phyloP scores from a whole-genome alignment of 2,113 vertebrate genomes.

The Centropristis striata region DNA sequence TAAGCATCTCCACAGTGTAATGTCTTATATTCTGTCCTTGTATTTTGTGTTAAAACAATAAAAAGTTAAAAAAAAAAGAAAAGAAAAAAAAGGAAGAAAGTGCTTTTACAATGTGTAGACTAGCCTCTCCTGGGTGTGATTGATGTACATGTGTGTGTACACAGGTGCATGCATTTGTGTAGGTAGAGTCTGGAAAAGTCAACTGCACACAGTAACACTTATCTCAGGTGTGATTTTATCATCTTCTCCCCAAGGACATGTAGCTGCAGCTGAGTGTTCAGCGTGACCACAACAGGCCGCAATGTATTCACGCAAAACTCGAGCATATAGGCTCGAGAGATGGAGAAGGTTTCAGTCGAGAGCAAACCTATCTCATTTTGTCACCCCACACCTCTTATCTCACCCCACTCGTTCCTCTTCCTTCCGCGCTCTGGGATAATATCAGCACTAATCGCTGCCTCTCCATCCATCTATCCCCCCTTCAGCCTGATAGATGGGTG shows the following conservation, averaged over 20 bases:
- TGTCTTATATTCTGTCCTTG: too few relatives aligned
- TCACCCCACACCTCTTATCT: constrained; percentile 64
- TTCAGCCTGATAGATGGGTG: constrained; percentile 25
- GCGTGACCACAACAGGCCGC: constrained; percentile 14
- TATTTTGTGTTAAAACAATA: too few relatives aligned
- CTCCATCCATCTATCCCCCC: constrained; percentile 52
- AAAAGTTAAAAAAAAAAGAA: too few relatives aligned
- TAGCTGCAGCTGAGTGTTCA: constrained; percentile 33
- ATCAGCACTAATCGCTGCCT: constrained; percentile 63
- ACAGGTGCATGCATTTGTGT: constrained; percentile 39
- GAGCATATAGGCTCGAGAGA: constrained; percentile 15
- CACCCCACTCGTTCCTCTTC: constrained; percentile 40
- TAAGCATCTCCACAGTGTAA: too few relatives aligned
- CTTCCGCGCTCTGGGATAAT: constrained; percentile 48
- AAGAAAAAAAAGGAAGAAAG: too few relatives aligned
- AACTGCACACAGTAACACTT: constrained; percentile 68
- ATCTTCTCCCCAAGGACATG: constrained; percentile 58
- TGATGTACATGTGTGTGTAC: constrained; percentile 40
- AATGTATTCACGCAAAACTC: constrained; percentile 26
- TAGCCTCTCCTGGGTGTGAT: constrained; percentile 23
- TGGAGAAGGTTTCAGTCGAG: constrained; percentile 47
- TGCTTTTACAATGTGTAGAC: constrained; percentile 10
- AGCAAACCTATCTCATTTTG: constrained; percentile 60
- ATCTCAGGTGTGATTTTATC: constrained; percentile 77
- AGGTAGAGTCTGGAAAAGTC: constrained; percentile 53